Percentiles rank a stretch among this genome's conserved stretches.
These are phyloP conservation scores for Karalla daura DNA, from an alignment of 2,797 vertebrate genomes.

Conservation along the genomic window DNA sequence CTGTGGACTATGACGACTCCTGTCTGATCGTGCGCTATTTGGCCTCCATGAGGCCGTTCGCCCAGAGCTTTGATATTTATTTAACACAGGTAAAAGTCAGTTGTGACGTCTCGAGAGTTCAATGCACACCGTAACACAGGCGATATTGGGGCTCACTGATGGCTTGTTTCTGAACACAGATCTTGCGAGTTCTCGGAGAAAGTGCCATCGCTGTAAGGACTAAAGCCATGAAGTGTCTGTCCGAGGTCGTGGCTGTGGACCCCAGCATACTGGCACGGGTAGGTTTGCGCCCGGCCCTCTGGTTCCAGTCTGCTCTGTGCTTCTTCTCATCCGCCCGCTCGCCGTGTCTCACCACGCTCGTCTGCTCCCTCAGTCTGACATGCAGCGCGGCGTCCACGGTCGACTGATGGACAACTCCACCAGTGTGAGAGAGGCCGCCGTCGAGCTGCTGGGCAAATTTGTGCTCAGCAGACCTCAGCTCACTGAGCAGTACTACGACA, in stretches of 20 bases:
- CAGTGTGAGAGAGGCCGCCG: conserved; percentile 96
- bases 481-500: conserved; percentile 99
- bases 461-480: conserved; percentile 97
- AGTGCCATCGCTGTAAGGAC: conserved; percentile 98
- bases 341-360: background rate
- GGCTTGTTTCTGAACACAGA: conserved; percentile 70
- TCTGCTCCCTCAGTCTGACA: conserved; percentile 87
- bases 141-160: background rate
- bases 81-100: conserved; percentile 99
- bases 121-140: background rate
- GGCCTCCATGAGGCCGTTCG: conserved; percentile 99
- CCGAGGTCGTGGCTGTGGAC: conserved; percentile 98
- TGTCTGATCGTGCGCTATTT: conserved; percentile 98
- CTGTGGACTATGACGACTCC: conserved; percentile 97
- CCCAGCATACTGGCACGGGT: conserved; percentile 98
- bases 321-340: background rate
- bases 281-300: conserved; percentile 44
- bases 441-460: conserved; percentile 94
- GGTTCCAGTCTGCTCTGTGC: background rate
- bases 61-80: conserved; percentile 99
- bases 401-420: conserved; percentile 98
- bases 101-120: no score
- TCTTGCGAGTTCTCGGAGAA: conserved; percentile 98
- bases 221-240: conserved; percentile 99
- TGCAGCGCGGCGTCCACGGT: conserved; percentile 97